Base-by-base conservation (phyloP, 2,113 vertebrate species). In the Jacana jacana region DNA sequence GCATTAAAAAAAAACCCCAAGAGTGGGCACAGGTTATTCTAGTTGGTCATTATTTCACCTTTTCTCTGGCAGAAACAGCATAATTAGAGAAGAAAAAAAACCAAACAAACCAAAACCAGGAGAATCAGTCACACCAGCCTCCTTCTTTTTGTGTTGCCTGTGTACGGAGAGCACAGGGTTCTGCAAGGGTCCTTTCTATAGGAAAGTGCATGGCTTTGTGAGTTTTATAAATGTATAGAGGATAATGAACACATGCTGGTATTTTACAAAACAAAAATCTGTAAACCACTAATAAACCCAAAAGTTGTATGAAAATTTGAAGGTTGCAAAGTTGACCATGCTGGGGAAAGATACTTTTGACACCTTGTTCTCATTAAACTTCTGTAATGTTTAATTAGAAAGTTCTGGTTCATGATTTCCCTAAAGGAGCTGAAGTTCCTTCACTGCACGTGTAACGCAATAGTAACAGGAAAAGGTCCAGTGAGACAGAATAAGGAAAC, bases 331-430 rank as follows among this genome's bases (percentile, higher is more conserved):
- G 44, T 78, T 92, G 91, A 65, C 44, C 35, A 37, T n/a, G 10
- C n/a, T 78, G 65, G 12, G 81, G 49, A 88, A 94, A 72, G 30
- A 91, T 13, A 66, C 11, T 87, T 97, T 88, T 70, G 51, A 61
- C 63, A 88, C 27, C 28, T 51, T 79, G n/a, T 15, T 64, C 14
- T 40, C 71, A 80, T 71, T 95, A 95, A 70, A 92, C 73, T 66
- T 93, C 33, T 88, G 39, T 79, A 89, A 80, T 37, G 81, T 72
- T 94, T 94, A 75, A 81, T 88, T 91, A 95, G 87, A 73, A 85
- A 72, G 2, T 9, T 69, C 69, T 58, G 77, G 11, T 87, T 87
- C 27, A 79, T 64, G 70, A 30, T 95, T 91, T 94, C 44, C 64
- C 5, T 63, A 93, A 51, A 42, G 94, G 70, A 91, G 16, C 40